A percentile compares a stretch with the other conserved stretches of the same genome.
Conservation (phyloP, 1,140 invertebrate genomes). For the Sycophaga agraensis region DNA sequence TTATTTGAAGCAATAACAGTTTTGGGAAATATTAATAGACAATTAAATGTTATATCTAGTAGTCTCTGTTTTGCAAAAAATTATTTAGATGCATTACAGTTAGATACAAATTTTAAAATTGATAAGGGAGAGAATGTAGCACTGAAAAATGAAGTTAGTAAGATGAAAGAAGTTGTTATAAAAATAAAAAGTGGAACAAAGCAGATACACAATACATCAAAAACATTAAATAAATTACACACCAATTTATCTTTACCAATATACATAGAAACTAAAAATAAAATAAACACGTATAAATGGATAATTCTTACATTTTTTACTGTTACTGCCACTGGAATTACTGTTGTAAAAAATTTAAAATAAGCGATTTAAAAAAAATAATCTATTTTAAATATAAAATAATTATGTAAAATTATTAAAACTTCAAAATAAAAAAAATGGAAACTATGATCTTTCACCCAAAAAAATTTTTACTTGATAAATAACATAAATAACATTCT, state of each 20-base stretch:
- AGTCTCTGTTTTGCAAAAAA: conserved; percentile 40
- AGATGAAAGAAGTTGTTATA: conserved; percentile 26
- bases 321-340: too few relatives aligned
- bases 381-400: too few relatives aligned
- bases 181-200: conserved; percentile 36
- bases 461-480: too few relatives aligned
- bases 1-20: conserved; percentile 21
- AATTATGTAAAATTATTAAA: too few relatives aligned
- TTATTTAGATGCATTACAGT: conserved; percentile 24
- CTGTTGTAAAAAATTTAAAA: too few relatives aligned
- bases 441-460: too few relatives aligned
- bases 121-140: conserved; percentile 15
- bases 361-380: too few relatives aligned
- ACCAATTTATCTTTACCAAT: conserved; percentile 23
- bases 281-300: conserved; percentile 5
- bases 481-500: too few relatives aligned
- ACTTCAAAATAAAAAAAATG: too few relatives aligned
- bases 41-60: conserved; percentile 40
- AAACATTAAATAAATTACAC: conserved; percentile 29
- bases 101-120: conserved; percentile 17
- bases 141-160: conserved; percentile 32
- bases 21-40: conserved; percentile 36
- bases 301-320: conserved; percentile 8
- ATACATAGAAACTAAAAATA: conserved; percentile 14
- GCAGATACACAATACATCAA: conserved; percentile 30